Evolutionary conservation across 2,797 vertebrate genomes (phyloP).

Genomic region (Spondyliosoma cantharus): DNA sequence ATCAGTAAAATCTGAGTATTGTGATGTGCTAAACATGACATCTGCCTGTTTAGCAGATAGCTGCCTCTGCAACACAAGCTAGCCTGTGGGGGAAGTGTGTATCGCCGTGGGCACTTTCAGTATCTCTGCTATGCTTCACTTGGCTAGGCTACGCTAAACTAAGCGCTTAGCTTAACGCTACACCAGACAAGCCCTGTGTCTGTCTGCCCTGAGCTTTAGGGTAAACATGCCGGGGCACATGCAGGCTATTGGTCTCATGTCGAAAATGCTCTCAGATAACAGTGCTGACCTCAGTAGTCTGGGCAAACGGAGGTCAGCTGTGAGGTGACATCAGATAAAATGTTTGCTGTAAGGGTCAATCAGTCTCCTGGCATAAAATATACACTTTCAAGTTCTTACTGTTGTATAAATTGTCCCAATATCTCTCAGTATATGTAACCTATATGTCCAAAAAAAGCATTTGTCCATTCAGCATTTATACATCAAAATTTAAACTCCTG

Average conservation of each 20-base stretch:
- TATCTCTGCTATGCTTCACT: constrained; percentile 39
- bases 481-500: background rate
- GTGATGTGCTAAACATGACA: constrained; percentile 59
- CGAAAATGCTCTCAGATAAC: constrained; percentile 28
- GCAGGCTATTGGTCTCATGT: constrained; percentile 20
- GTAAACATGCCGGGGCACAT: constrained; percentile 17
- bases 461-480: no score
- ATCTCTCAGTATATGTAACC: background rate
- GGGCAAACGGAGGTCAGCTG: constrained; percentile 39
- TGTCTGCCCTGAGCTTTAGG: constrained; percentile 18
- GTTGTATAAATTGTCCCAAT: background rate
- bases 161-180: constrained; percentile 38
- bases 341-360: constrained; percentile 1
- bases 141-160: constrained; percentile 37
- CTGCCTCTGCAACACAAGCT: constrained; percentile 28
- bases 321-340: constrained; percentile 12
- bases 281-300: constrained; percentile 24
- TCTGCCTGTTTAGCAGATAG: constrained; percentile 18
- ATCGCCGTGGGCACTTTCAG: constrained; percentile 47
- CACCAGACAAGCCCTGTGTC: constrained; percentile 15
- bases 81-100: constrained; percentile 28
- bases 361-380: background rate
- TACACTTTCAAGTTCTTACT: no score
- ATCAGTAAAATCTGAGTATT: constrained; percentile 36
- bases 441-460: background rate